Evolutionary conservation across 2,113 vertebrate genomes (phyloP).

Genomic region (Hippolais icterina): DNA sequence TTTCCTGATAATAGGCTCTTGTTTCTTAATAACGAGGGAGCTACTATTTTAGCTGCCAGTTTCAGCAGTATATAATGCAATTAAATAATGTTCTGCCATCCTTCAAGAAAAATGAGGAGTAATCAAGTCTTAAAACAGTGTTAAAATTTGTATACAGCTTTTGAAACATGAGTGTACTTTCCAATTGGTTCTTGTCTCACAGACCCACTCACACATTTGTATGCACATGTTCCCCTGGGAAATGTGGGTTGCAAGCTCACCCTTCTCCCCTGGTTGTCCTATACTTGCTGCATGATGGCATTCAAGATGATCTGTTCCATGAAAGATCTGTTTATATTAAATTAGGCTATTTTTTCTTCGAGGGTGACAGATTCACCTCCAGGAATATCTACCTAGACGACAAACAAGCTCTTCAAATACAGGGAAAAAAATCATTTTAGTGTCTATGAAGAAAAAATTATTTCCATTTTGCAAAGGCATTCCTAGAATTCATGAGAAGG

Average conservation of each 20-base stretch:
- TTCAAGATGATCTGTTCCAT: not conserved
- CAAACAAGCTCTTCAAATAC: not conserved
- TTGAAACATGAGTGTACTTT: not conserved
- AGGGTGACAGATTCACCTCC: not conserved
- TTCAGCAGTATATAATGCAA: not conserved
- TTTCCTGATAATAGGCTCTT: not conserved
- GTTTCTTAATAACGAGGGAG: not conserved
- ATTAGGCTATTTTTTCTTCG: not conserved
- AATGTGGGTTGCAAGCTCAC: not conserved
- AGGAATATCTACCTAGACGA: not conserved
- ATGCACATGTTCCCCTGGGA: accelerated
- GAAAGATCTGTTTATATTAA: not conserved
- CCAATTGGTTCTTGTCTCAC: not conserved
- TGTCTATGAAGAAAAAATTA: not conserved
- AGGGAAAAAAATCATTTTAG: not conserved
- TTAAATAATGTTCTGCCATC: not conserved
- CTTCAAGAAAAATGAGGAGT: not conserved
- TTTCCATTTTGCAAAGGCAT: not conserved
- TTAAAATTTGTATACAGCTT: not conserved
- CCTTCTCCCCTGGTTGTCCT: not conserved
- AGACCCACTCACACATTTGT: not conserved
- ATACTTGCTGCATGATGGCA: not conserved
- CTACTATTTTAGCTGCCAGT: not conserved
- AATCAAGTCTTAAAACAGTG: not conserved
- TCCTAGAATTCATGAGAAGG: not conserved